Evolutionary conservation across 2,797 vertebrate species (phyloP).

Genomic region (Chiloscyllium punctatum): DNA sequence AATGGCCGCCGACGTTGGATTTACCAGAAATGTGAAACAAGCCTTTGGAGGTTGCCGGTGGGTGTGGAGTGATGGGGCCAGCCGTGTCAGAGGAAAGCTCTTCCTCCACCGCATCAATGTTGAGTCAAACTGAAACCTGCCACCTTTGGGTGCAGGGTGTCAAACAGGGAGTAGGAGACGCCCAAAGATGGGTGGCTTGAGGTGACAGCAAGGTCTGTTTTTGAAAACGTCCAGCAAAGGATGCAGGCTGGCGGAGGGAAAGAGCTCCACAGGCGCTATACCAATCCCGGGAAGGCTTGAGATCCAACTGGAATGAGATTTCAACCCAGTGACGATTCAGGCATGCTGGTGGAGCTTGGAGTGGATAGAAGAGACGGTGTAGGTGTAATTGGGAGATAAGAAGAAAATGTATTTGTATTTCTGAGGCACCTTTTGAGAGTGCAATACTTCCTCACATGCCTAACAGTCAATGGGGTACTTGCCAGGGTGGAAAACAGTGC

Average conservation of each 20-base stretch:
- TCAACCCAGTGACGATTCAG: neutral
- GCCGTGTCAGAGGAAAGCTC: neutral
- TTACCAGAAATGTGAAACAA: neutral
- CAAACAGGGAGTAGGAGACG: neutral
- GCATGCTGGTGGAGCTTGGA: neutral
- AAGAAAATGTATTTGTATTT: no score
- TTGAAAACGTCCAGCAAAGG: neutral
- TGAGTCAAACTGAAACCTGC: neutral
- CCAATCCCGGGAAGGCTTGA: neutral
- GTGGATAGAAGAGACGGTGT: neutral
- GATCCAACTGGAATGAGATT: neutral
- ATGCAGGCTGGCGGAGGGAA: neutral
- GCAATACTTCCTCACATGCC: no score
- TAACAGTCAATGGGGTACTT: neutral
- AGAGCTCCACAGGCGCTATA: neutral
- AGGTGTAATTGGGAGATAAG: neutral
- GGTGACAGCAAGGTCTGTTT: neutral
- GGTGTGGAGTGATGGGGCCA: neutral
- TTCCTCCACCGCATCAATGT: neutral
- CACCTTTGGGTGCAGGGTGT: neutral
- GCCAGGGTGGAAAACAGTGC: neutral
- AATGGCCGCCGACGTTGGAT: neutral
- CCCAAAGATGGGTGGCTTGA: neutral
- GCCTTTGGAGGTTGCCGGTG: neutral
- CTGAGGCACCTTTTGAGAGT: neutral